Evolutionary conservation across 2,797 vertebrate species (phyloP).

Genomic region (Cuniculus paca): DNA sequence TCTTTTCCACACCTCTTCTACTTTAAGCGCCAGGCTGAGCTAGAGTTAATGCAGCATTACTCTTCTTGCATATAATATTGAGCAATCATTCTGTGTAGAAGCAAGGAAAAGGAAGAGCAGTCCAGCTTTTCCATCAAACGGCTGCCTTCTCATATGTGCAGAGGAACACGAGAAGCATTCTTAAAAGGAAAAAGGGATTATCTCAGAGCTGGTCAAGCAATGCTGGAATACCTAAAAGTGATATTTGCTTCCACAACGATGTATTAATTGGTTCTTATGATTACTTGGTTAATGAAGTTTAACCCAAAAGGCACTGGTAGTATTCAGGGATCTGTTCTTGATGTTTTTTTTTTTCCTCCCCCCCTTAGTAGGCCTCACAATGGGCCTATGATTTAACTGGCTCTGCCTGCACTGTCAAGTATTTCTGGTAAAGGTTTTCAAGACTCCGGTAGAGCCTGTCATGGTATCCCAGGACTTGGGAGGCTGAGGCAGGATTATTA

Average conservation of each 20-base stretch:
- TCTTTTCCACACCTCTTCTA: fast-evolving
- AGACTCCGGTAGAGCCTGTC: background rate
- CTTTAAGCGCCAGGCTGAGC: background rate
- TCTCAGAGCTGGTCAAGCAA: background rate
- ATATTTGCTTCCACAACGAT: background rate
- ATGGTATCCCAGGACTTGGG: background rate
- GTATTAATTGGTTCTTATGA: background rate
- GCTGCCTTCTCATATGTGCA: background rate
- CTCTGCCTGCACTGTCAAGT: background rate
- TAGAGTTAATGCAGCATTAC: background rate
- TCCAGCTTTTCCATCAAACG: background rate
- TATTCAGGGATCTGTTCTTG: background rate
- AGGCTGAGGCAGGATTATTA: background rate
- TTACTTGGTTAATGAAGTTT: background rate
- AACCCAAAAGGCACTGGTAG: background rate
- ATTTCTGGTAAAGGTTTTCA: background rate
- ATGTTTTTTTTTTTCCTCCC: background rate
- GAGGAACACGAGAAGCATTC: background rate
- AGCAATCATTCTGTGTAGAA: background rate
- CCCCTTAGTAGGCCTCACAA: background rate
- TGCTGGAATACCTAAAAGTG: background rate
- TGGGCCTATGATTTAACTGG: background rate
- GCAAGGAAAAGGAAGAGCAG: background rate
- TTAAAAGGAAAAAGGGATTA: background rate
- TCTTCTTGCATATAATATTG: fast-evolving